Conservation (phyloP, 2,888 invertebrate genomes). For the Dinocampus coccinellae region DNA sequence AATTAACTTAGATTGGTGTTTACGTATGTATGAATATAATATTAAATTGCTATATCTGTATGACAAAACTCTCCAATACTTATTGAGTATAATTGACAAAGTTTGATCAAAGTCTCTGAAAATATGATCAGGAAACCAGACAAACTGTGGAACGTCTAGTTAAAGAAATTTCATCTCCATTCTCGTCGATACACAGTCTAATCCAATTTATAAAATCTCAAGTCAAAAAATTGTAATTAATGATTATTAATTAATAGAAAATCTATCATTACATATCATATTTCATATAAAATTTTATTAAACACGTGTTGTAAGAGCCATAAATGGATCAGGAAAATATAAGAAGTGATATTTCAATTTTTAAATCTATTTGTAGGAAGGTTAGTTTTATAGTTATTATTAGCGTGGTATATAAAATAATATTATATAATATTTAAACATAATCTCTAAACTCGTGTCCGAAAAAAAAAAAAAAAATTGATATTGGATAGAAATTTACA, state of each 20-base stretch:
- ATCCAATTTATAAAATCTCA: not conserved
- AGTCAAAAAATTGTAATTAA: not conserved
- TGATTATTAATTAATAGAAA: not conserved
- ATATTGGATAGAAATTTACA: too few relatives aligned
- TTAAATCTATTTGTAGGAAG: not conserved
- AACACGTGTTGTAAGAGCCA: not conserved
- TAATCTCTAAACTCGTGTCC: too few relatives aligned
- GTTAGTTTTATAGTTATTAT: not conserved
- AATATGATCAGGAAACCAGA: constrained; percentile 13
- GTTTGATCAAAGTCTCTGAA: constrained; percentile 23
- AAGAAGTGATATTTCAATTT: not conserved
- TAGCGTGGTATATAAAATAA: not conserved
- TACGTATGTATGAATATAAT: not conserved
- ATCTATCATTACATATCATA: not conserved
- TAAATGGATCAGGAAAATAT: constrained; percentile 13
- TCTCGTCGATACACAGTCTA: not conserved
- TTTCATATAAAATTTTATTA: not conserved
- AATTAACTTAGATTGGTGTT: too few relatives aligned
- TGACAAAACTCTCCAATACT: not conserved
- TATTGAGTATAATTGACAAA: constrained; percentile 17
- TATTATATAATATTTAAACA: too few relatives aligned
- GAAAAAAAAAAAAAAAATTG: too few relatives aligned
- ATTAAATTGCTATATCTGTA: not conserved
- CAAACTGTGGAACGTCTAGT: not conserved
- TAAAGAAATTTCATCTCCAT: not conserved